Evolutionary conservation across 2,113 vertebrate species (phyloP), one percentile per base, ranked within the genome.

Genomic region (Lasiurus borealis): DNA sequence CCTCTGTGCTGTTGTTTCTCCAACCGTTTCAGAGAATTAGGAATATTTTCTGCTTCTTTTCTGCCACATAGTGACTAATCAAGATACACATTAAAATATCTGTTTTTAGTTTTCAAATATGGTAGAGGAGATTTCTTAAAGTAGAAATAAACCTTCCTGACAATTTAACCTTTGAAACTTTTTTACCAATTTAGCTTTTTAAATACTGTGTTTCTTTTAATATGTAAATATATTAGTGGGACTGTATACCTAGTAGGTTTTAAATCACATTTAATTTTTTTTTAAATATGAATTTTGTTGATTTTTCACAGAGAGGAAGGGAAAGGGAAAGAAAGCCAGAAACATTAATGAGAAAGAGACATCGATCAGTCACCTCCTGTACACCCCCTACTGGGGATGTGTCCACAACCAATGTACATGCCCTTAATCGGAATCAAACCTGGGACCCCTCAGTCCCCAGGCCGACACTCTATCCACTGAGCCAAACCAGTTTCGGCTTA

Each of bases 41-140:
- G 16, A 31, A 25, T 89, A 89, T 31, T 85, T 64, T 83, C 6
- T 86, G 29, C 59, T 82, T 88, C 83, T 97, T 97, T 98, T 94
- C 97, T 98, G 98, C 97, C 97, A 96, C 97, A 40, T 72, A 85
- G 93, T 97, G 98, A 96, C 85, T 91, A 92, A 83, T 80, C 69
- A 27, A 83, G 44, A 44, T 69, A 64, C 16, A 34, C 84, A 46
- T 71, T 90, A 81, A 80, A 90, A 72, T 89, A 62, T 15, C 36
- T 46, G 40, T 77, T 90, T 48, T 82, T 80, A 64, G 36, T 59
- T 81, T 92, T 88, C 40, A 71, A 76, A 76, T 68, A 46, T 3
- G 31, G 36, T 75, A 82, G 6, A 80, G 23, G 29, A 89, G 75
- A 80, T 31, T 92, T 90, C 59, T 77, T 77, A 57, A 97, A 91